These are phyloP conservation scores for Anthopleura xanthogrammica DNA, from an alignment of 92 coral and sea anemone species.

Conservation along the genomic window DNA sequence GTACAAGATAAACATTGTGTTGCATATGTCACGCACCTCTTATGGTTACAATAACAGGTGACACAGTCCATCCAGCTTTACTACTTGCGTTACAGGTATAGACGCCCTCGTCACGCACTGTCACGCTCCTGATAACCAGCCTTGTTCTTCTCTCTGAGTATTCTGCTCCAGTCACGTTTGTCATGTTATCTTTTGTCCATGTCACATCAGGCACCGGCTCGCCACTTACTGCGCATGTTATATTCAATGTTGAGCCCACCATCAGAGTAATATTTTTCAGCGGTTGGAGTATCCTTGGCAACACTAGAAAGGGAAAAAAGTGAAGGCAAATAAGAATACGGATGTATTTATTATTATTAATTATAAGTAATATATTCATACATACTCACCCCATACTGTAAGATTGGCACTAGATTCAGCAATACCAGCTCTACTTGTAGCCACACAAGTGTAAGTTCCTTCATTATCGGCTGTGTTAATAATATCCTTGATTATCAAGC, in stretches of 20 bases:
- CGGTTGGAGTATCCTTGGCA: slow-evolving; percentile 23
- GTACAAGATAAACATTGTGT: slow-evolving; percentile 21
- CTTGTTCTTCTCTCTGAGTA: slow-evolving; percentile 12
- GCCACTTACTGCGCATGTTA: slow-evolving; percentile 55
- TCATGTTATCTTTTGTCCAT: slow-evolving; percentile 39
- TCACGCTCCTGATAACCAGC: slow-evolving; percentile 17
- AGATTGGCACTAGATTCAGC: slow-evolving; percentile 30
- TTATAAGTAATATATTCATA: too few relatives aligned
- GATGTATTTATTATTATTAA: not conserved
- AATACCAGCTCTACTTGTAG: slow-evolving; percentile 39
- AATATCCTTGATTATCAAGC: slow-evolving; percentile 15
- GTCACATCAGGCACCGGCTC: slow-evolving; percentile 50
- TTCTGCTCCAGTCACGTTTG: slow-evolving; percentile 2
- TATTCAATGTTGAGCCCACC: slow-evolving; percentile 24
- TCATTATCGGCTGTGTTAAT: slow-evolving; percentile 22
- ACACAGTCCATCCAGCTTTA: slow-evolving; percentile 9
- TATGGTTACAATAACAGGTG: not conserved
- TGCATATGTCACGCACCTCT: slow-evolving; percentile 14
- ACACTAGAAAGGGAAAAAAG: slow-evolving; percentile 7
- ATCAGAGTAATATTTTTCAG: slow-evolving; percentile 17
- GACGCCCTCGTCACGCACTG: slow-evolving; percentile 40
- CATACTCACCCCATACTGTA: slow-evolving; percentile 42
- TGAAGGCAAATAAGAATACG: not conserved
- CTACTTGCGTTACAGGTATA: slow-evolving; percentile 43
- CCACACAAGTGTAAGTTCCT: slow-evolving; percentile 44